Evolutionary conservation across 1,140 invertebrate genomes (phyloP), one percentile per base, ranked within the genome.

Genomic region (Euschistus heros): DNA sequence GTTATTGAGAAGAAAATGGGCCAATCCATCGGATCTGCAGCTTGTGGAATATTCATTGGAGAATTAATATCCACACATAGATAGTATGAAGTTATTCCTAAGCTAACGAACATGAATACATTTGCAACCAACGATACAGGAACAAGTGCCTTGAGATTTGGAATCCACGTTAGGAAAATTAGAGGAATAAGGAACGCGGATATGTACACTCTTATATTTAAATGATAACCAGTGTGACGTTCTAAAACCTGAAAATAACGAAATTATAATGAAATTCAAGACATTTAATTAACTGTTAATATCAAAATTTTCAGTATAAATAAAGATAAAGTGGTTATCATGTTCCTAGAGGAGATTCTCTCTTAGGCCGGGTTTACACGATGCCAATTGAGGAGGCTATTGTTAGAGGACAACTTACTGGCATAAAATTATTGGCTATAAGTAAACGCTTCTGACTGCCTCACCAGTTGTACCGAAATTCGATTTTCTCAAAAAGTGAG

Each of bases 101-200:
- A 76, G 8, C 88, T 87, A 0, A 84, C 68, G 0, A 76, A 84
- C 88, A 91, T 91, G 69, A 89, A 88, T 1, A 84, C 69, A 69
- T 91, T 91, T 10, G 88, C 88, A 0, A 90, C 76, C 87, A 89
- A 88, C 0, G 88, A 91, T 10, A 90, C 81, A 2, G 88, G 88
- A 0, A 88, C 87, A 15, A 91, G 74, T 67, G 87, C 87, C 69
- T 91, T 91, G 22, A 91, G 77, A 75, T 91, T 87, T 2, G 87
- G 86, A 57, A 91, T 79, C 82, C 84, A 90, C 20, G 83, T 82
- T 62, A 91, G 77, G 1, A 90, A 70, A 62, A 91, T 86, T 14
- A 90, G 73, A 0, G 87, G 87, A 3, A 88, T 63, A 5, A 86
- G 72, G 2, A 84, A 74, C 2, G 83, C 71, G 0, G 80, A 71